phyloP scores from a whole-genome alignment of 2,113 vertebrate species.

The Aepyceros melampus region DNA sequence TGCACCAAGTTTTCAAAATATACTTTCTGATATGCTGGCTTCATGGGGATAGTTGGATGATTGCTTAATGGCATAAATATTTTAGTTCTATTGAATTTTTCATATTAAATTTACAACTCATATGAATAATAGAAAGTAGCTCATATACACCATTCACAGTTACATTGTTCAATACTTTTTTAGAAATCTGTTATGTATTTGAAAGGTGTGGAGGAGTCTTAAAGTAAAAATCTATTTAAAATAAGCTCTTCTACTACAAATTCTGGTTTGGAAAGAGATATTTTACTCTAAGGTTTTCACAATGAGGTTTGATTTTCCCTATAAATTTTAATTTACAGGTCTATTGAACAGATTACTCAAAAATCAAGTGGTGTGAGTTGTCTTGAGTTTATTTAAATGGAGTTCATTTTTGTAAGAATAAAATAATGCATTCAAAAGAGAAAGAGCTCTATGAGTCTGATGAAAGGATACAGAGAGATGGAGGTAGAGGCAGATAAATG shows the following conservation, averaged over 20 bases:
- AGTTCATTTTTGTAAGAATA: slow-evolving; percentile 49
- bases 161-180: slow-evolving; percentile 60
- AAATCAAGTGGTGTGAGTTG: slow-evolving; percentile 58
- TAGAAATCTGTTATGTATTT: slow-evolving; percentile 49
- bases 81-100: slow-evolving; percentile 80
- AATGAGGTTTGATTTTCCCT: slow-evolving; percentile 36
- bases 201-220: slow-evolving; percentile 44
- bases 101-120: slow-evolving; percentile 74
- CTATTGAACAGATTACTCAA: slow-evolving; percentile 54
- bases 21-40: slow-evolving; percentile 22
- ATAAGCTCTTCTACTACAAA: slow-evolving; percentile 52
- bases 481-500: background rate
- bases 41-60: slow-evolving; percentile 38
- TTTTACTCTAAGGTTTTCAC: slow-evolving; percentile 41
- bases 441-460: slow-evolving; percentile 41
- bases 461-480: background rate
- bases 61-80: slow-evolving; percentile 76
- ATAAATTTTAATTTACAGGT: slow-evolving; percentile 48
- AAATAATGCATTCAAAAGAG: slow-evolving; percentile 63
- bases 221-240: slow-evolving; percentile 55
- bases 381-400: slow-evolving; percentile 45
- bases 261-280: slow-evolving; percentile 39
- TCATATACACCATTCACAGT: slow-evolving; percentile 64
- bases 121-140: slow-evolving; percentile 75
- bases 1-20: slow-evolving; percentile 31